Evolutionary conservation across 2,888 invertebrate genomes (phyloP).

Genomic region (Lasioglossum calceatum): DNA sequence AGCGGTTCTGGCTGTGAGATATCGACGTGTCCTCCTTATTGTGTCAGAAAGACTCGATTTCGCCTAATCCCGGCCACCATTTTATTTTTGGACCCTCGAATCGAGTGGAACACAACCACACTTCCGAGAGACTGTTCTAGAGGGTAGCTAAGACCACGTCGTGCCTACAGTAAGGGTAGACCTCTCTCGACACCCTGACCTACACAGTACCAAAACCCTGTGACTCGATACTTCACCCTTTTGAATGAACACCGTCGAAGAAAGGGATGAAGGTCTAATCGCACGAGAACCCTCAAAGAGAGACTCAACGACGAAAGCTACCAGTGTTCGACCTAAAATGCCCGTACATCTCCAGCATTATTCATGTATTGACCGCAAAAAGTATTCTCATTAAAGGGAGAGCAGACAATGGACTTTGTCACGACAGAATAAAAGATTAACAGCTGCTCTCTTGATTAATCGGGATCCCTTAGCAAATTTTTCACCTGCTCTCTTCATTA

Average conservation of each 20-base stretch:
- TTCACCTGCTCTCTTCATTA: background rate
- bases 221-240: conserved; percentile 33
- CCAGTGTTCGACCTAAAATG: background rate
- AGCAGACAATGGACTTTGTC: background rate
- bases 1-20: background rate
- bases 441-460: background rate
- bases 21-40: conserved; percentile 6
- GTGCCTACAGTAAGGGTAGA: conserved; percentile 83
- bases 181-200: conserved; percentile 72
- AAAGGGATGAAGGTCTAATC: conserved; percentile 31
- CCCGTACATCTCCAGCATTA: background rate
- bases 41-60: background rate
- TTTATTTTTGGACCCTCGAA: conserved; percentile 43
- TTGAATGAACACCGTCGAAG: conserved; percentile 22
- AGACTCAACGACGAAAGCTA: background rate
- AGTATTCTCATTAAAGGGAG: background rate
- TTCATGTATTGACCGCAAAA: background rate
- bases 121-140: conserved; percentile 38
- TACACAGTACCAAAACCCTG: conserved; percentile 61
- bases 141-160: conserved; percentile 31
- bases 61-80: conserved; percentile 20
- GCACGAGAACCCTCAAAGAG: background rate
- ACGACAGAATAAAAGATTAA: background rate
- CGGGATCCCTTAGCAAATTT: background rate
- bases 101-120: conserved; percentile 12